phyloP scores from a whole-genome alignment of 2,888 invertebrate species.

The Lepidochrysops patricia region DNA sequence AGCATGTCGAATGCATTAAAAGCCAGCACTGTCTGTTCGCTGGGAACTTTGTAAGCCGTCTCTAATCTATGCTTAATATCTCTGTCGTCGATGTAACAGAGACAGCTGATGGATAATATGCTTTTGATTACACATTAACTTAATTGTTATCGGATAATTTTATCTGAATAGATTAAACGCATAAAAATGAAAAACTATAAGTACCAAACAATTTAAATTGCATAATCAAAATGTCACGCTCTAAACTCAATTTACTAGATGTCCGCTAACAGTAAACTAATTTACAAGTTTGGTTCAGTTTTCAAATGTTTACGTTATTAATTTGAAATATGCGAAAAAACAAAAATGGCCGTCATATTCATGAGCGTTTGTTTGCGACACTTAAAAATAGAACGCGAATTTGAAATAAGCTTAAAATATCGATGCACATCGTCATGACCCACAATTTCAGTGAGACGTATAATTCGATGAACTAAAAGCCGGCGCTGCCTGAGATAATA shows the following conservation, averaged over 20 bases:
- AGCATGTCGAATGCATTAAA: constrained; percentile 12
- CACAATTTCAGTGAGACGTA: constrained; percentile 1
- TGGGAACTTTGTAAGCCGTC: not conserved
- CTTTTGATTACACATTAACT: constrained; percentile 2
- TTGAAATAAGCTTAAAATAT: not conserved
- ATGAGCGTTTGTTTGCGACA: not conserved
- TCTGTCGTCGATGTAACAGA: not conserved
- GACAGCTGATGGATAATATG: not conserved
- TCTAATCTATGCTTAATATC: constrained; percentile 6
- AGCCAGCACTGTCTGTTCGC: not conserved
- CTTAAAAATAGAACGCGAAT: not conserved
- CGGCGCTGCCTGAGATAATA: not conserved
- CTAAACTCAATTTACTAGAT: not conserved
- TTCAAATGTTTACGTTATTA: constrained; percentile 1
- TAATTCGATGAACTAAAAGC: constrained; percentile 12
- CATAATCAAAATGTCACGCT: not conserved
- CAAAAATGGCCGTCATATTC: not conserved
- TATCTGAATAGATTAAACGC: not conserved
- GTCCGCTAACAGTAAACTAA: not conserved
- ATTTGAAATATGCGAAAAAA: not conserved
- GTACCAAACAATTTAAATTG: not conserved
- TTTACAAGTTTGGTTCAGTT: not conserved
- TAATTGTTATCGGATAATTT: not conserved
- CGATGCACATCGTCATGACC: not conserved
- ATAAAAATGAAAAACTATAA: not conserved